These are phyloP conservation scores for Python bivittatus DNA, from an alignment of 2,113 vertebrate genomes.

Conservation along the genomic window DNA sequence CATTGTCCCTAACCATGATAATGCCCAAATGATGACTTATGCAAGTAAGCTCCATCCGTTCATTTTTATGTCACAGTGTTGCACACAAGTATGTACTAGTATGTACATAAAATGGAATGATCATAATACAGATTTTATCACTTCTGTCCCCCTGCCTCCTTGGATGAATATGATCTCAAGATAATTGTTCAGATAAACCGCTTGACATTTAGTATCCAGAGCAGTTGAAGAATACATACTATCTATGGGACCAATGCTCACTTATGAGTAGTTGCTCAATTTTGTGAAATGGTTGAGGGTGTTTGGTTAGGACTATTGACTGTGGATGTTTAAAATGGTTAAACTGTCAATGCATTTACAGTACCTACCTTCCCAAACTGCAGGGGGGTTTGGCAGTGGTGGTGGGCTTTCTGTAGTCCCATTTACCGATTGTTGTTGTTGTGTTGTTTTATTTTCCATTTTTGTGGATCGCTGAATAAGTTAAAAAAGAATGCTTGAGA, in stretches of 20 bases:
- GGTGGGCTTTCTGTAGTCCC: not conserved
- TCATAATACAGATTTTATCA: not conserved
- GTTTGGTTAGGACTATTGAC: not conserved
- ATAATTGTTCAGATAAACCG: not conserved
- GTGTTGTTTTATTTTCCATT: not conserved
- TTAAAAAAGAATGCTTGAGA: not conserved
- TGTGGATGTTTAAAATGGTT: not conserved
- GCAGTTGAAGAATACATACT: not conserved
- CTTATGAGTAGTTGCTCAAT: not conserved
- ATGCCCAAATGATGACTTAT: not conserved
- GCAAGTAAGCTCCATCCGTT: not conserved
- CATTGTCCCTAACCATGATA: not conserved
- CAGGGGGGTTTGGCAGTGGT: not conserved
- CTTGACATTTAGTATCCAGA: not conserved
- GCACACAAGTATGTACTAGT: not conserved
- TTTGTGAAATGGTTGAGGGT: not conserved
- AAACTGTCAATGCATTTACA: not conserved
- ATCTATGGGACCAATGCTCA: not conserved
- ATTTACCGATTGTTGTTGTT: not conserved
- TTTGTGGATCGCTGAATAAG: not conserved
- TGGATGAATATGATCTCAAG: not conserved
- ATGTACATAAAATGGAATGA: not conserved
- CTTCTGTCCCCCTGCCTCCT: not conserved
- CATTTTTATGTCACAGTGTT: not conserved
- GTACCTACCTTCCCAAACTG: not conserved